Conservation (phyloP, 2,113 vertebrate genomes). For the Xiphias gladius region DNA sequence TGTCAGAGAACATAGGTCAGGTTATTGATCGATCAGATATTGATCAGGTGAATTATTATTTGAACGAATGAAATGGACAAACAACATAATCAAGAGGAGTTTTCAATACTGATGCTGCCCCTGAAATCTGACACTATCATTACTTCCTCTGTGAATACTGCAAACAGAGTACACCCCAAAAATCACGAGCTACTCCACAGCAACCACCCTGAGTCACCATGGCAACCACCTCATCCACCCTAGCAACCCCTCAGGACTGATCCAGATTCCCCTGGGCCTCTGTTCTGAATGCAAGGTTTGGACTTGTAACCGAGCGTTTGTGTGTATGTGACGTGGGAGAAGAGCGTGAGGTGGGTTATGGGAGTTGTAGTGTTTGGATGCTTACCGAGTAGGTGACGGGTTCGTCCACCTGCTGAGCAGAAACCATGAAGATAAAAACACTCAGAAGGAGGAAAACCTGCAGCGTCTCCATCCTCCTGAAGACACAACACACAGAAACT, state of each 20-base stretch:
- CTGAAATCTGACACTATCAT: no score
- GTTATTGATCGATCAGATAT: neutral
- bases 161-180: no score
- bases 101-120: no score
- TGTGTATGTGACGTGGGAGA: neutral
- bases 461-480: conserved; percentile 1
- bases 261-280: neutral
- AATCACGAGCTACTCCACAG: no score
- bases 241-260: neutral
- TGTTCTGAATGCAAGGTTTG: no score
- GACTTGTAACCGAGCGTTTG: neutral
- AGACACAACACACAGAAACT: no score
- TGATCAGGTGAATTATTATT: neutral
- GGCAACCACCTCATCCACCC: neutral
- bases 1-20: neutral
- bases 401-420: conserved; percentile 3
- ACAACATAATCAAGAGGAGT: no score
- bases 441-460: neutral
- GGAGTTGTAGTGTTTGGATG: neutral
- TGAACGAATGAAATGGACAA: neutral
- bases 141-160: no score
- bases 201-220: neutral
- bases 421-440: neutral
- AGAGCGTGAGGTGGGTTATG: no score
- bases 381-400: neutral